Percentiles rank a stretch among this genome's conserved stretches.
Evolutionary conservation across 1,140 invertebrate genomes (phyloP).

Genomic region (Drosophila subpulchrella): DNA sequence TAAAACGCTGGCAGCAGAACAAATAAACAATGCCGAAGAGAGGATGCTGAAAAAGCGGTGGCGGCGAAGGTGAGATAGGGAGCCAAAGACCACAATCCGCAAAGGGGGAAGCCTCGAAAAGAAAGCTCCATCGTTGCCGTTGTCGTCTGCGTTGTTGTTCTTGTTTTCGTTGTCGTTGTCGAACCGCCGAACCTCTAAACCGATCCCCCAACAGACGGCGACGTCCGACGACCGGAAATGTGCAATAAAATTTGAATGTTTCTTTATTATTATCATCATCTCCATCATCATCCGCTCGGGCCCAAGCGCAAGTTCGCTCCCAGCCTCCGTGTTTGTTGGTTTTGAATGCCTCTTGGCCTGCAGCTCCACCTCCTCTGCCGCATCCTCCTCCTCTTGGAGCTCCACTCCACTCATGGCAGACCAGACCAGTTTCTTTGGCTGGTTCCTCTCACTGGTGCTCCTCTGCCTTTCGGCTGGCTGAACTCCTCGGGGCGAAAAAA

Average conservation of each 20-base stretch:
- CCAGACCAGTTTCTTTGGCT: conserved; percentile 33
- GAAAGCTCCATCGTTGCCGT: conserved; percentile 38
- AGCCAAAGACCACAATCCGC: conserved; percentile 14
- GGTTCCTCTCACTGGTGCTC: conserved; percentile 11
- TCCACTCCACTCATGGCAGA: conserved; percentile 17
- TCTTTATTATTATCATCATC: conserved; percentile 83
- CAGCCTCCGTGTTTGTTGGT: conserved; percentile 35
- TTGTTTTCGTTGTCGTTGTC: neutral
- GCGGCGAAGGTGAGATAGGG: conserved; percentile 26
- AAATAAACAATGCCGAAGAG: conserved; percentile 29
- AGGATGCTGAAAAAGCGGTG: conserved; percentile 20
- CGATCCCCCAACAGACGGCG: conserved; percentile 51
- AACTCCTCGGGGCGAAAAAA: conserved; percentile 33
- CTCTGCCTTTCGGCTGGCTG: conserved; percentile 2
- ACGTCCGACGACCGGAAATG: conserved; percentile 77
- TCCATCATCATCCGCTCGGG: conserved; percentile 53
- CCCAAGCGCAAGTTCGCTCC: conserved; percentile 40
- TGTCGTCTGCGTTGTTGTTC: neutral
- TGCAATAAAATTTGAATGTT: conserved; percentile 84
- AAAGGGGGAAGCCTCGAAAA: conserved; percentile 46
- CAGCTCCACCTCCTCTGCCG: conserved; percentile 22
- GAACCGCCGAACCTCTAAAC: neutral
- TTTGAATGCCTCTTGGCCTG: conserved; percentile 48
- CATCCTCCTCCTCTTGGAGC: conserved; percentile 8
- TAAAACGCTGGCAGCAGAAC: conserved; percentile 31